Evolutionary conservation across 2,797 vertebrate species (phyloP).

Genomic region (Lithobates sylvaticus): DNA sequence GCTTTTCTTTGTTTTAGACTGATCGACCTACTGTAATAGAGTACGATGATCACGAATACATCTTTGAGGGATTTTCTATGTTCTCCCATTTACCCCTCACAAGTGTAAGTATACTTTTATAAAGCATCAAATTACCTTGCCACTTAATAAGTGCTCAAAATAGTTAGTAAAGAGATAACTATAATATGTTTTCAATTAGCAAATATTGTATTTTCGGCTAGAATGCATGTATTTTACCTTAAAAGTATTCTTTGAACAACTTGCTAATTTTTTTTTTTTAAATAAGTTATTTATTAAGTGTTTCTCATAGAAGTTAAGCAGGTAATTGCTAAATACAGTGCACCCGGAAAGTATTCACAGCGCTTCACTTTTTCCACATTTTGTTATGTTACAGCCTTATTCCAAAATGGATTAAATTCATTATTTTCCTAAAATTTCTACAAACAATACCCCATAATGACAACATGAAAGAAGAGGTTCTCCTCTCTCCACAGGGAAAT

Average conservation of each 20-base stretch:
- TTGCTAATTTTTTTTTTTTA: background rate
- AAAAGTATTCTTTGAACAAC: background rate
- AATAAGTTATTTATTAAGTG: too few relatives aligned
- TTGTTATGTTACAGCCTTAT: too few relatives aligned
- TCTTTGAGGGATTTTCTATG: conserved; percentile 99
- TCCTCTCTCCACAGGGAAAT: too few relatives aligned
- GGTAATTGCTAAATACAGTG: too few relatives aligned
- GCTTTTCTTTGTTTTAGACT: conserved; percentile 80
- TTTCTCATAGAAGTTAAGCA: too few relatives aligned
- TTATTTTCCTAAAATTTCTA: too few relatives aligned
- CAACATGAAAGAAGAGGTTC: too few relatives aligned
- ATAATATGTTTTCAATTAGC: background rate
- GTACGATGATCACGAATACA: conserved; percentile 98
- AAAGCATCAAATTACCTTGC: too few relatives aligned
- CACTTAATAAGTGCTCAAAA: background rate
- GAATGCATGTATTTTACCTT: background rate
- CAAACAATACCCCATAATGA: too few relatives aligned
- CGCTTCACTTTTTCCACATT: too few relatives aligned
- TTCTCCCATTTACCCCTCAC: conserved; percentile 93
- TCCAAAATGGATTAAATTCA: too few relatives aligned
- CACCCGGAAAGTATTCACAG: too few relatives aligned
- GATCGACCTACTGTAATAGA: conserved; percentile 97
- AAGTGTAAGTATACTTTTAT: conserved; percentile 81
- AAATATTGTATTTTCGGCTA: background rate
- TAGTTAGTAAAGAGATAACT: background rate